Percentiles rank a stretch among this genome's conserved stretches.
These are phyloP conservation scores for Beroe forskalii DNA, from an alignment of 37 sponge, comb jelly and placozoan genomes.

Conservation along the genomic window DNA sequence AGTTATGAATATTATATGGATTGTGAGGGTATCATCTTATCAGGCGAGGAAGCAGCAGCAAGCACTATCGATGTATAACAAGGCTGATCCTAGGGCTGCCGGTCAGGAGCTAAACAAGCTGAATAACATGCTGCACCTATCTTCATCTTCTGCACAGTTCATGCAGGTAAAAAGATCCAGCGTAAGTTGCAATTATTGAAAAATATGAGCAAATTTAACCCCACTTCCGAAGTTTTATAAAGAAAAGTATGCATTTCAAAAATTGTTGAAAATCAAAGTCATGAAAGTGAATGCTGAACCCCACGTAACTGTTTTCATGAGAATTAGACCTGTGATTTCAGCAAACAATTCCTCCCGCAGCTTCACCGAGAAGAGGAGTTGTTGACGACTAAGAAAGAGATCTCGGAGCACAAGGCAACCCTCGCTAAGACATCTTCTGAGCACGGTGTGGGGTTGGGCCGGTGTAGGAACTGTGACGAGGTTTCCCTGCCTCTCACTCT, in stretches of 20 bases:
- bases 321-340: too few species aligned
- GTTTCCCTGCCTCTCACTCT: background rate
- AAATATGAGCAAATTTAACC: too few species aligned
- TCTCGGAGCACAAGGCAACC: background rate
- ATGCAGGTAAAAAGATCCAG: constrained; percentile 44
- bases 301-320: too few species aligned
- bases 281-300: too few species aligned
- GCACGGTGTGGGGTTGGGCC: background rate
- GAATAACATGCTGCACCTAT: background rate
- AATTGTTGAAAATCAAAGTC: too few species aligned
- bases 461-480: constrained; percentile 19
- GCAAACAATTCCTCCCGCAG: too few species aligned
- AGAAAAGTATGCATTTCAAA: too few species aligned
- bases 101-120: constrained; percentile 45
- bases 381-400: background rate
- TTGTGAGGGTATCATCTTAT: background rate
- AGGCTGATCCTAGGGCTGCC: background rate
- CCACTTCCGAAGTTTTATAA: too few species aligned
- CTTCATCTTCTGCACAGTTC: background rate
- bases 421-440: background rate
- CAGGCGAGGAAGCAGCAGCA: constrained; percentile 42
- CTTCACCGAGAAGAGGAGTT: constrained; percentile 9
- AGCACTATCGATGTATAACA: constrained; percentile 41
- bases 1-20: background rate
- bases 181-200: too few species aligned